Evolutionary conservation across 2,888 invertebrate species (phyloP).

Genomic region (Pomacea canaliculata): DNA sequence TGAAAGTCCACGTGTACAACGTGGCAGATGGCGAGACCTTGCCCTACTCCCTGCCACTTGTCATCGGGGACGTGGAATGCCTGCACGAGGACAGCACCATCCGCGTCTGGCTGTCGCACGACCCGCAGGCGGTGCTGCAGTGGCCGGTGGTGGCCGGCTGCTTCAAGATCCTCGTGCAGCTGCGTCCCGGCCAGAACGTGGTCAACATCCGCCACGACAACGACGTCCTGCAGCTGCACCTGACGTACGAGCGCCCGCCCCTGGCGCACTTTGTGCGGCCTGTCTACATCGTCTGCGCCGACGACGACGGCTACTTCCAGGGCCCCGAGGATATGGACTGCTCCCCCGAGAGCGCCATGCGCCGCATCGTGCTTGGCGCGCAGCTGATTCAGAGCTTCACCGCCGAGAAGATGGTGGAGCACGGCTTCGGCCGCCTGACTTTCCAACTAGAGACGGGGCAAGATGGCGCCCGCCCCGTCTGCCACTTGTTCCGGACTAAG

Average conservation of each 20-base stretch:
- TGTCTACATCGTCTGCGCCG: constrained; percentile 85
- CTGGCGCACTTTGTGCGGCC: constrained; percentile 76
- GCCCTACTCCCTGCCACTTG: constrained; percentile 57
- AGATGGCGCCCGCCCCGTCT: constrained; percentile 73
- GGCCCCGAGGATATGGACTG: constrained; percentile 77
- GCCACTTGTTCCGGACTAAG: constrained; percentile 81
- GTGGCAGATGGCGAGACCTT: constrained; percentile 54
- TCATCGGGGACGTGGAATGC: constrained; percentile 61
- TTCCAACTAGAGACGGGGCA: constrained; percentile 82
- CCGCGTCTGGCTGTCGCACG: constrained; percentile 48
- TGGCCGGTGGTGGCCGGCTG: constrained; percentile 79
- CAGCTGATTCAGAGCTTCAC: constrained; percentile 87
- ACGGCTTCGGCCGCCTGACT: constrained; percentile 82
- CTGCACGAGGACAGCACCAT: constrained; percentile 52
- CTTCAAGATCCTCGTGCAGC: constrained; percentile 79
- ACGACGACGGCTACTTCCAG: constrained; percentile 83
- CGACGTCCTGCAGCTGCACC: constrained; percentile 49
- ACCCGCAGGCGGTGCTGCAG: constrained; percentile 33
- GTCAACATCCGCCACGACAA: constrained; percentile 74
- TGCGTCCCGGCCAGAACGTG: constrained; percentile 77
- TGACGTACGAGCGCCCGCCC: constrained; percentile 49
- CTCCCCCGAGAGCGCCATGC: constrained; percentile 80
- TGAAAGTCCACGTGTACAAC: constrained; percentile 61
- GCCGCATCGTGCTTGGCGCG: constrained; percentile 80
- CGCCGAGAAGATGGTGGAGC: constrained; percentile 87